Percentiles rank a stretch among this genome's conserved stretches.
These are phyloP conservation scores for Ranitomeya variabilis DNA, from an alignment of 2,113 vertebrate species.

Conservation along the genomic window DNA sequence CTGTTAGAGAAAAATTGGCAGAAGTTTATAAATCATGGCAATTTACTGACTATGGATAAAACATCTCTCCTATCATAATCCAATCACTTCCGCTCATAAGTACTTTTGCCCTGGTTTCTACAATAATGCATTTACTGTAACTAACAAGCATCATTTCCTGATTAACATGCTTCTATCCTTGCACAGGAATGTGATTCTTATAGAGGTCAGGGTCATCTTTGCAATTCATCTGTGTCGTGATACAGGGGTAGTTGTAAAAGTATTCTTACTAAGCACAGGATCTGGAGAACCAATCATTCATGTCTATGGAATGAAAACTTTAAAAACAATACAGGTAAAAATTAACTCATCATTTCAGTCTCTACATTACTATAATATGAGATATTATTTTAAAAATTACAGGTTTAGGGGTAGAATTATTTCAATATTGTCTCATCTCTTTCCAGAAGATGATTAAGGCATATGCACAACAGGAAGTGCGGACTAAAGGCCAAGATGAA, in stretches of 20 bases:
- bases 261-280: slow-evolving; percentile 71
- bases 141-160: slow-evolving; percentile 99
- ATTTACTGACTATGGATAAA: slow-evolving; percentile 85
- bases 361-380: not conserved
- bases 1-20: slow-evolving; percentile 76
- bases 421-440: not conserved
- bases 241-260: slow-evolving; percentile 72
- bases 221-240: slow-evolving; percentile 79
- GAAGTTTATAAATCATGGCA: slow-evolving; percentile 96
- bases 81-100: slow-evolving; percentile 93
- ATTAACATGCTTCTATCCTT: slow-evolving; percentile 98
- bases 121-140: slow-evolving; percentile 99
- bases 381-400: not conserved
- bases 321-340: not conserved
- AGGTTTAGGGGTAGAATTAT: not conserved
- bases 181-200: slow-evolving; percentile 90
- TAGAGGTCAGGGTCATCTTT: slow-evolving; percentile 81
- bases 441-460: not conserved
- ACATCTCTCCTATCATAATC: slow-evolving; percentile 87
- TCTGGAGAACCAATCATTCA: slow-evolving; percentile 90
- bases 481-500: slow-evolving; percentile 2
- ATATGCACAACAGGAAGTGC: not conserved
- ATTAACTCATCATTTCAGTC: not conserved
- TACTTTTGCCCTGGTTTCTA: slow-evolving; percentile 81
- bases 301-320: not conserved